phyloP scores from a whole-genome alignment of 2,113 vertebrate genomes.

The Sitta europaea region DNA sequence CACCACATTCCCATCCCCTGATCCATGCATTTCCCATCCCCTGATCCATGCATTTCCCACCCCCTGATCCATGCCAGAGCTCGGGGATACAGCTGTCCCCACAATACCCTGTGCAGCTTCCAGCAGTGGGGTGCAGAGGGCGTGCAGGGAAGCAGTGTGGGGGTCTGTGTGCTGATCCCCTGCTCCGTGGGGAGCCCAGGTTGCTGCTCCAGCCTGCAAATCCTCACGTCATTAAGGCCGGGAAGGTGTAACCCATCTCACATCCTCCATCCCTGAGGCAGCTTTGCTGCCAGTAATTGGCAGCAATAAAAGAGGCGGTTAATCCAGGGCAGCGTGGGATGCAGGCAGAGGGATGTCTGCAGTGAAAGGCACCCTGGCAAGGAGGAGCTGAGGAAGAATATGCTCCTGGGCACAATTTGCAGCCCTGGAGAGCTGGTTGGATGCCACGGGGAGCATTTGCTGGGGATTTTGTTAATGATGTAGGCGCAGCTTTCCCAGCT shows the following conservation, averaged over 20 bases:
- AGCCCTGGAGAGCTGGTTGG: constrained; percentile 51
- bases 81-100: not conserved
- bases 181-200: not conserved
- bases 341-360: constrained; percentile 21
- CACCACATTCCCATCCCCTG: not conserved
- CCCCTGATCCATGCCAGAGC: not conserved
- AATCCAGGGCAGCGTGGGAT: constrained; percentile 36
- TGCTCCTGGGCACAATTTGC: constrained; percentile 31
- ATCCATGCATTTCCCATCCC: not conserved
- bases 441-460: constrained; percentile 48
- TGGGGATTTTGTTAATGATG: constrained; percentile 54
- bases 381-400: constrained; percentile 30
- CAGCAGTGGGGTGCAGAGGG: not conserved
- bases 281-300: constrained; percentile 48
- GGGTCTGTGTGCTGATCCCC: not conserved
- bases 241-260: constrained; percentile 24
- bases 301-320: constrained; percentile 48
- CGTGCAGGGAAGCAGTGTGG: not conserved
- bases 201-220: not conserved
- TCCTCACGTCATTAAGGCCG: not conserved
- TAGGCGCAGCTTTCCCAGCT: constrained; percentile 25
- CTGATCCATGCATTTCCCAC: rapidly evolving
- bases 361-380: constrained; percentile 42
- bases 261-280: constrained; percentile 5
- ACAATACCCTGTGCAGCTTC: not conserved